These are phyloP conservation scores for Lepidocyrtoides sp. DNA, from an alignment of 2,888 invertebrate genomes.

Conservation along the genomic window DNA sequence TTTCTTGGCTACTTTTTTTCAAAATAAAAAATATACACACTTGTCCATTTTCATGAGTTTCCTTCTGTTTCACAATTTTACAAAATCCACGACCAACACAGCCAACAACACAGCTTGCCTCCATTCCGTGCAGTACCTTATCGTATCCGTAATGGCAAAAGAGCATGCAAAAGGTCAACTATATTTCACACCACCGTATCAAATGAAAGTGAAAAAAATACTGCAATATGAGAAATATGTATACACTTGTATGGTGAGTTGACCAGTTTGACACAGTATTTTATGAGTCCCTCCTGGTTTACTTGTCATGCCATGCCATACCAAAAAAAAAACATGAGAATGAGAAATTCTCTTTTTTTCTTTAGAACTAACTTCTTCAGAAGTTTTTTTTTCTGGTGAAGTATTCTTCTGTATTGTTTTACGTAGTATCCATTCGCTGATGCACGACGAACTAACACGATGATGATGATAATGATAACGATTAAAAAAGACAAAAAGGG, in stretches of 20 bases:
- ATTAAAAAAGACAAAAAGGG: conserved; percentile 47
- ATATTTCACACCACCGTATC: conserved; percentile 71
- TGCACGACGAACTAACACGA: conserved; percentile 32
- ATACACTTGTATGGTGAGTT: not conserved
- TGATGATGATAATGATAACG: conserved; percentile 47
- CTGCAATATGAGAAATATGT: not conserved
- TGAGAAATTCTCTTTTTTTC: conserved; percentile 6
- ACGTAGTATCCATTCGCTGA: conserved; percentile 13
- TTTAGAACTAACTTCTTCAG: conserved; percentile 12
- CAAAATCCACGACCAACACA: not conserved
- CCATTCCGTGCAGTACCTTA: too few relatives aligned
- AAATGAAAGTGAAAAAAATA: conserved; percentile 64
- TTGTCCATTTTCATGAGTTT: conserved; percentile 2
- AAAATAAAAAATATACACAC: not conserved
- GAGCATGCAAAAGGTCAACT: conserved; percentile 71
- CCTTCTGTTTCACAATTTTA: not conserved
- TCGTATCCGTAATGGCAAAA: not conserved
- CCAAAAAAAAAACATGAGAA: not conserved
- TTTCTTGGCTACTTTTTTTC: conserved; percentile 27
- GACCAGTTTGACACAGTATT: conserved; percentile 53
- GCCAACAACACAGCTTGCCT: too few relatives aligned
- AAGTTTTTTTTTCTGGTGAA: not conserved
- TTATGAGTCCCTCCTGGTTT: conserved; percentile 41
- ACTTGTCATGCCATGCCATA: not conserved
- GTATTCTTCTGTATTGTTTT: not conserved